These are phyloP conservation scores for Drosophila mercatorum DNA, from an alignment of 2,888 invertebrate species.

Conservation along the genomic window DNA sequence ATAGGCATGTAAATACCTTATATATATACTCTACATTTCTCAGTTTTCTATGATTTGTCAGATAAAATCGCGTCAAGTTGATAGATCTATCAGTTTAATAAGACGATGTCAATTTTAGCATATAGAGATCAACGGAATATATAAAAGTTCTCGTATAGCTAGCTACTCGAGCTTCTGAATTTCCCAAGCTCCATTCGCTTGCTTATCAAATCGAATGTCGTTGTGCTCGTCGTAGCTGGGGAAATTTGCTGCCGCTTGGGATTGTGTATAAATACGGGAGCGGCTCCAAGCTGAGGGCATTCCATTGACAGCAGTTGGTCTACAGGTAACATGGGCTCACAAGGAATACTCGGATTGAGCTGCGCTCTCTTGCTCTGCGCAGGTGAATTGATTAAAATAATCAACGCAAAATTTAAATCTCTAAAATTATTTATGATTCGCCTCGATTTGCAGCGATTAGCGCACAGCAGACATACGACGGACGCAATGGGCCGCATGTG, in stretches of 20 bases:
- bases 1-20: background rate
- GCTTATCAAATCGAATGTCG: slow-evolving; percentile 39
- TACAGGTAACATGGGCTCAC: slow-evolving; percentile 33
- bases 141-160: slow-evolving; percentile 9
- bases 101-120: slow-evolving; percentile 24
- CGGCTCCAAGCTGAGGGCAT: slow-evolving; percentile 11
- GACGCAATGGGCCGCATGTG: slow-evolving; percentile 55
- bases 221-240: slow-evolving; percentile 23
- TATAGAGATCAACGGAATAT: slow-evolving; percentile 8
- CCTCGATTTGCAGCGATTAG: slow-evolving; percentile 15
- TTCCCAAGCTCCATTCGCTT: slow-evolving; percentile 37
- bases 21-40: background rate
- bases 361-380: slow-evolving; percentile 35
- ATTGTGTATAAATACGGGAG: slow-evolving; percentile 38
- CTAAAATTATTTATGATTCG: background rate
- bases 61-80: background rate
- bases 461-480: slow-evolving; percentile 56
- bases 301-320: slow-evolving; percentile 10
- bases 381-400: slow-evolving; percentile 23
- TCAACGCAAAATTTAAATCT: background rate
- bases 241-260: slow-evolving; percentile 14
- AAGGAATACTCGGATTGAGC: slow-evolving; percentile 31
- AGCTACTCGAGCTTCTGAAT: slow-evolving; percentile 25
- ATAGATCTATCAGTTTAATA: slow-evolving; percentile 16
- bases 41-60: slow-evolving; percentile 4